Evolutionary conservation across 2,888 invertebrate genomes (phyloP).

Genomic region (Nineta flava): DNA sequence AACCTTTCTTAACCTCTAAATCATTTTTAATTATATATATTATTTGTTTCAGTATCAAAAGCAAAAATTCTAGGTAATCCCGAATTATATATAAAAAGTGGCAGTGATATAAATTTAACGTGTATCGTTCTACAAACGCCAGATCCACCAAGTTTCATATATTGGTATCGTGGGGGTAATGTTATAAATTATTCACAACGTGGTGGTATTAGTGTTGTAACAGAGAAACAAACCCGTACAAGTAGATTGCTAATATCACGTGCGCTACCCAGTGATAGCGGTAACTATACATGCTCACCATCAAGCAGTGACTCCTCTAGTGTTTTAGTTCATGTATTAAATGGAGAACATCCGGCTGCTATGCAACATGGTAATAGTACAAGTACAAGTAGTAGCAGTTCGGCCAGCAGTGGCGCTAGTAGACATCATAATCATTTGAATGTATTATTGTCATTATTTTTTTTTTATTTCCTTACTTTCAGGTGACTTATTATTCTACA

Average conservation of each 20-base stretch:
- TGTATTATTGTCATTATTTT: neutral
- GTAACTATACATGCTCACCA: conserved; percentile 81
- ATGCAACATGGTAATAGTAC: conserved; percentile 28
- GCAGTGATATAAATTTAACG: conserved; percentile 83
- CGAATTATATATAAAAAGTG: conserved; percentile 75
- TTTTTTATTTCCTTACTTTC: neutral
- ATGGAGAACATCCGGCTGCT: conserved; percentile 31
- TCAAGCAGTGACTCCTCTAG: conserved; percentile 34
- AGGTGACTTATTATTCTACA: neutral
- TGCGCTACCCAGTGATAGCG: conserved; percentile 67
- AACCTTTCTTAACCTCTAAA: neutral
- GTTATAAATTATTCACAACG: conserved; percentile 73
- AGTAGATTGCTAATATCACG: conserved; percentile 71
- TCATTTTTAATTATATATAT: neutral
- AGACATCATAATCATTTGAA: neutral
- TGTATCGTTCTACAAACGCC: conserved; percentile 72
- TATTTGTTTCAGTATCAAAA: conserved; percentile 57
- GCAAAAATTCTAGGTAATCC: conserved; percentile 76
- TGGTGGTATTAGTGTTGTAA: conserved; percentile 73
- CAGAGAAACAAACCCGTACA: conserved; percentile 70
- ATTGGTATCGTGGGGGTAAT: conserved; percentile 70
- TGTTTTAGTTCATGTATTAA: conserved; percentile 39
- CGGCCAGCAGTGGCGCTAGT: neutral
- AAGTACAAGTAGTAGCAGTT: conserved; percentile 8
- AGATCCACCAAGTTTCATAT: conserved; percentile 62